Conservation (phyloP, 1,140 invertebrate species). For the Lasioglossum albipes region DNA sequence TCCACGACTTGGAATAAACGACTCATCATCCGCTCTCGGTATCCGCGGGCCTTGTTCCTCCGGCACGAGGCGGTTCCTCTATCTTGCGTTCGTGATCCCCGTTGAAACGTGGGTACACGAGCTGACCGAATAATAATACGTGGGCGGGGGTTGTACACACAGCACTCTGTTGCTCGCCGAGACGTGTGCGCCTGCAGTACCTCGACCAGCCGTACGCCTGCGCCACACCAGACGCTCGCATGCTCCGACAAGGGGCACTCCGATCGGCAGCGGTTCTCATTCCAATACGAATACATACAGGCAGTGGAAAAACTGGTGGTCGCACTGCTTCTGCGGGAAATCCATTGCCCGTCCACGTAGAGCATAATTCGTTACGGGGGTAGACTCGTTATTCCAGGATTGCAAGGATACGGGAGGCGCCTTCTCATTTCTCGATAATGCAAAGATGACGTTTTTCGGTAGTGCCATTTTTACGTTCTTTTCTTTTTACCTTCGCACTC, state of each 20-base stretch:
- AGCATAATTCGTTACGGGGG: too few relatives aligned
- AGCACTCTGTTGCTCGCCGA: conserved; percentile 77
- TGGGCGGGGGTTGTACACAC: conserved; percentile 75
- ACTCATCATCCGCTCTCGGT: conserved; percentile 66
- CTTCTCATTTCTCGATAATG: too few relatives aligned
- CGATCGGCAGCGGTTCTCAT: conserved; percentile 13
- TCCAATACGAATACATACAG: too few relatives aligned
- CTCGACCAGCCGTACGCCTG: conserved; percentile 60
- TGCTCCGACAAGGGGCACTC: not conserved
- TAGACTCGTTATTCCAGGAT: too few relatives aligned
- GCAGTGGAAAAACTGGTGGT: too few relatives aligned
- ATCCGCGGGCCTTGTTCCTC: not conserved
- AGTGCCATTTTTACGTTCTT: too few relatives aligned
- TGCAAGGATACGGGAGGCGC: too few relatives aligned
- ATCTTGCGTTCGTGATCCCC: conserved; percentile 10
- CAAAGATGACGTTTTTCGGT: too few relatives aligned
- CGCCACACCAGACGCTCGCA: conserved; percentile 34
- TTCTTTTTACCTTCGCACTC: too few relatives aligned
- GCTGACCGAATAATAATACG: conserved; percentile 75
- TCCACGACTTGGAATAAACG: conserved; percentile 15
- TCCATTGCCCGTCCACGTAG: too few relatives aligned
- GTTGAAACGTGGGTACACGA: conserved; percentile 72
- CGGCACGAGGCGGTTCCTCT: conserved; percentile 7
- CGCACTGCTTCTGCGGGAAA: too few relatives aligned
- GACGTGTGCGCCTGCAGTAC: conserved; percentile 73